Percentiles rank a stretch among this genome's conserved stretches.
phyloP scores from a whole-genome alignment of 2,888 invertebrate species.

The Chrysolina americana region DNA sequence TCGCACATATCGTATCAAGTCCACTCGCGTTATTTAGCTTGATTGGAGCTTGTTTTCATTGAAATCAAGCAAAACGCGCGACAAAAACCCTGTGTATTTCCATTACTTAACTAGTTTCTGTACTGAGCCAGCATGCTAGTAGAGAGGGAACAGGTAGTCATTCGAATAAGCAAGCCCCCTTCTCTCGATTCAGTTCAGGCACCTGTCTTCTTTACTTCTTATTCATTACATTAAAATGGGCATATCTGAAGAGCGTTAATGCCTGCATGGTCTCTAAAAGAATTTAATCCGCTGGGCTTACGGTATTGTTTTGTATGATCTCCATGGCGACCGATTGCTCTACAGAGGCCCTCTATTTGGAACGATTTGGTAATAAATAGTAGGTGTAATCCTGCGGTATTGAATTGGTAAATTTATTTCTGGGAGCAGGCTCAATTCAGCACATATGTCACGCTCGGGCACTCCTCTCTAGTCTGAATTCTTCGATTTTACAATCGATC shows the following conservation, averaged over 20 bases:
- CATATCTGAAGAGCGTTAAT: conserved; percentile 32
- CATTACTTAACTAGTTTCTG: conserved; percentile 53
- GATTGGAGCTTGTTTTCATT: conserved; percentile 32
- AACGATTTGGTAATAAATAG: not conserved
- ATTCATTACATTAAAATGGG: conserved; percentile 32
- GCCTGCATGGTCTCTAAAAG: conserved; percentile 17
- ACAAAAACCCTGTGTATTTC: conserved; percentile 46
- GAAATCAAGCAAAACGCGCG: conserved; percentile 42
- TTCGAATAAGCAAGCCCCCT: conserved; percentile 36
- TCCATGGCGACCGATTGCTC: conserved; percentile 27
- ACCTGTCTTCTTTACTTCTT: conserved; percentile 40
- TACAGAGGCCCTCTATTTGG: not conserved
- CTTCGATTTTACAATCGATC: conserved; percentile 27
- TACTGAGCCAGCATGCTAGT: conserved; percentile 54
- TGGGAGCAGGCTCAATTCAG: conserved; percentile 31
- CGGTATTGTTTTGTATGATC: conserved; percentile 14
- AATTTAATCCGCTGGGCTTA: conserved; percentile 16
- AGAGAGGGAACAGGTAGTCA: conserved; percentile 66
- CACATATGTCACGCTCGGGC: conserved; percentile 41
- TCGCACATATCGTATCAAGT: conserved; percentile 32
- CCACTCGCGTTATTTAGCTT: conserved; percentile 20
- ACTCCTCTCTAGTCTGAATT: conserved; percentile 40
- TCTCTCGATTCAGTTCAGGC: conserved; percentile 45
- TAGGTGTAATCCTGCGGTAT: not conserved
- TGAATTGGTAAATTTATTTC: conserved; percentile 24